Evolutionary conservation across 2,113 vertebrate species (phyloP).

Genomic region (Physeter macrocephalus): DNA sequence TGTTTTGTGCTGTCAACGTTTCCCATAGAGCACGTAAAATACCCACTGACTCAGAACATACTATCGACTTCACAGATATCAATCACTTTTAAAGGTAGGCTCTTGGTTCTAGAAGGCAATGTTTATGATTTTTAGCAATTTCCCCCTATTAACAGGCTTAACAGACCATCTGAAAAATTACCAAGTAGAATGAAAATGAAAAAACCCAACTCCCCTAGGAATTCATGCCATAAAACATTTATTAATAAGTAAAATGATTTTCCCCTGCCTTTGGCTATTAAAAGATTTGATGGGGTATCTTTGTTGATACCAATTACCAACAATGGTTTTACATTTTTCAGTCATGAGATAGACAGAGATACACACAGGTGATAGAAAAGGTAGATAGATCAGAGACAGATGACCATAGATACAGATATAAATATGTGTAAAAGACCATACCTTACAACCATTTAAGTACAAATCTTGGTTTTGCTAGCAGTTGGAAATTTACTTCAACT

Average conservation of each 20-base stretch:
- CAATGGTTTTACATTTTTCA: slow-evolving; percentile 75
- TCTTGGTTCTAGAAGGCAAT: not conserved
- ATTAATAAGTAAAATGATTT: slow-evolving; percentile 80
- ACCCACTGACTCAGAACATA: not conserved
- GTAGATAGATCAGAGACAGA: not conserved
- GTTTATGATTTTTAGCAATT: not conserved
- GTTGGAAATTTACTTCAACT: slow-evolving; percentile 75
- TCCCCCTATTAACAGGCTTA: not conserved
- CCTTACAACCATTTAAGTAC: slow-evolving; percentile 71
- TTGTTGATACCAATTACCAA: slow-evolving; percentile 71
- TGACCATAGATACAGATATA: not conserved
- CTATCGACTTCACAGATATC: not conserved
- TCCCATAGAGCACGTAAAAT: not conserved
- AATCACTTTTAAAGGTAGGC: not conserved
- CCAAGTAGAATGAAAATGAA: not conserved
- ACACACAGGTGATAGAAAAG: not conserved
- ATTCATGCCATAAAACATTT: slow-evolving; percentile 83
- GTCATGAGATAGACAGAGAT: slow-evolving; percentile 57
- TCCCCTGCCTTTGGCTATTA: slow-evolving; percentile 73
- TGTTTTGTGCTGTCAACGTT: not conserved
- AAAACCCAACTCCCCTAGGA: not conserved
- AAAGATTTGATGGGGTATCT: slow-evolving; percentile 74
- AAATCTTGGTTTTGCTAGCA: slow-evolving; percentile 60
- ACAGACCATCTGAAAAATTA: not conserved
- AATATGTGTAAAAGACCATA: slow-evolving; percentile 64